Percentiles rank a stretch among this genome's conserved stretches.
These are phyloP conservation scores for Cryptotis parvus DNA, from an alignment of 2,113 vertebrate genomes.

Conservation along the genomic window DNA sequence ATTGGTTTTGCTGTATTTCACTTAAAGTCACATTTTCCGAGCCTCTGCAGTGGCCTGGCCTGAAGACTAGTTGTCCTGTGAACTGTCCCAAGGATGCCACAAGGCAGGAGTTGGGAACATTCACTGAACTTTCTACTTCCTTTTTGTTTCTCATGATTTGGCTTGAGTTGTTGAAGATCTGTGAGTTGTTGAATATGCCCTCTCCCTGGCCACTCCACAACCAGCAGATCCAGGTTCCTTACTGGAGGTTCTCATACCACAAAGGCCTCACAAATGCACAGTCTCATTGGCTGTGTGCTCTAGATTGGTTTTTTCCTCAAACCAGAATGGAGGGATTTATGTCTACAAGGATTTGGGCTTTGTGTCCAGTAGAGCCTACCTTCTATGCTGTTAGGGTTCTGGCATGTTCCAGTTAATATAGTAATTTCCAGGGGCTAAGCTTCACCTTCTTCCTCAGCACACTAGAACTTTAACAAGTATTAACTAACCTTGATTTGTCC, in stretches of 20 bases:
- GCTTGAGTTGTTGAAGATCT: background rate
- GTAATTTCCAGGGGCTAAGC: background rate
- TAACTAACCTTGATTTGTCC: background rate
- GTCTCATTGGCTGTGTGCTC: fast-evolving
- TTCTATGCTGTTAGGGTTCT: background rate
- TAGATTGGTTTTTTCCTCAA: background rate
- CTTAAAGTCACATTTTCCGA: background rate
- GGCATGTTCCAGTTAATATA: background rate
- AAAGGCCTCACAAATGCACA: background rate
- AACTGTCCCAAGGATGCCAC: background rate
- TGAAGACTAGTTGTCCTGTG: background rate
- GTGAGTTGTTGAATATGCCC: too few species aligned
- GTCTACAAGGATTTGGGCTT: background rate
- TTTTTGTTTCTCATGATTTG: background rate
- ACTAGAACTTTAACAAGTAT: background rate
- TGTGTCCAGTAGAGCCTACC: background rate
- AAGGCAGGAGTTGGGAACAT: background rate
- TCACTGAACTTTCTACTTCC: background rate
- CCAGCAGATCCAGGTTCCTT: background rate
- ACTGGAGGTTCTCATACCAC: background rate
- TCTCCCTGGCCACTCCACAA: too few species aligned
- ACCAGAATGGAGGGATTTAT: background rate
- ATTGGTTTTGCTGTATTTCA: background rate
- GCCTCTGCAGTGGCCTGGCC: background rate
- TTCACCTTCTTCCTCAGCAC: background rate